A percentile compares a stretch with the other conserved stretches of the same genome.
Evolutionary conservation across 2,113 vertebrate genomes (phyloP).

Genomic region (Megaleporinus macrocephalus): DNA sequence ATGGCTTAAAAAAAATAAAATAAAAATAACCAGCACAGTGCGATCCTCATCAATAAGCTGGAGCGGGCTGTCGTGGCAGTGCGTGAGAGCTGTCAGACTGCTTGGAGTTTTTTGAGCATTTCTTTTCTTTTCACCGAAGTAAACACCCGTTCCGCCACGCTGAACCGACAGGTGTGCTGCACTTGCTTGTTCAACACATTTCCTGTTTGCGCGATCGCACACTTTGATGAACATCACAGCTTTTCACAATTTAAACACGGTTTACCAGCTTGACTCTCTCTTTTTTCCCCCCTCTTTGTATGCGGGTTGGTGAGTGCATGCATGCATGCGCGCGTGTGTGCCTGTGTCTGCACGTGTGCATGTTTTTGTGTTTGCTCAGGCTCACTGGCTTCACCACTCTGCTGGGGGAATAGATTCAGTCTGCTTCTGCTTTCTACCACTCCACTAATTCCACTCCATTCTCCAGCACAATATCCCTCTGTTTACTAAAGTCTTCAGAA

Average conservation of each 20-base stretch:
- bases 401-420: not conserved
- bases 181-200: constrained; percentile 57
- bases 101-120: not conserved
- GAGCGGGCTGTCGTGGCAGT: not conserved
- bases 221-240: constrained; percentile 52
- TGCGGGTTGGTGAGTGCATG: constrained; percentile 20
- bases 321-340: constrained; percentile 29
- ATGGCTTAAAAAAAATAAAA: constrained; percentile 22
- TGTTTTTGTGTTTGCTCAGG: not conserved
- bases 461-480: not conserved
- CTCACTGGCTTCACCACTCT: constrained; percentile 2
- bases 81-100: constrained; percentile 11
- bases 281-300: not conserved
- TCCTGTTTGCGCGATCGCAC: constrained; percentile 51
- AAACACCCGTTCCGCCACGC: constrained; percentile 34
- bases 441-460: not conserved
- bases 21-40: not conserved
- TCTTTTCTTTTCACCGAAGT: constrained; percentile 28
- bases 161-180: constrained; percentile 52
- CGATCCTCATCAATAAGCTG: constrained; percentile 18
- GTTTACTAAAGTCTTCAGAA: constrained; percentile 29
- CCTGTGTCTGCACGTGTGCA: constrained; percentile 8
- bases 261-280: constrained; percentile 34
- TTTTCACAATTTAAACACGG: constrained; percentile 47
- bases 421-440: not conserved